Base-by-base conservation (phyloP, 1,140 invertebrate species). In the Lordiphosa stackelbergi region DNA sequence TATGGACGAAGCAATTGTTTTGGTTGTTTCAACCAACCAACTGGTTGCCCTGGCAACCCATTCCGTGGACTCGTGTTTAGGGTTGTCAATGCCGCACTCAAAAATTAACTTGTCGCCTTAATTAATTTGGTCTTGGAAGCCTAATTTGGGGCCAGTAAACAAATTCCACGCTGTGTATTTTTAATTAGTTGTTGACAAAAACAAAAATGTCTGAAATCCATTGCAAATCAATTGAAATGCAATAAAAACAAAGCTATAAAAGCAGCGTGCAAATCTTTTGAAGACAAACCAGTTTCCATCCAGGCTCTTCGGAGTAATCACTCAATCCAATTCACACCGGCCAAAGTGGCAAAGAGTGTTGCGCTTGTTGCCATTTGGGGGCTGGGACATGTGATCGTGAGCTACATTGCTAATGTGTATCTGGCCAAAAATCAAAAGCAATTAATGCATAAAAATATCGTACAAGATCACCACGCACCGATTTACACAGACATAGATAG, bases 311-410 rank as follows among this genome's bases (percentile, higher is more conserved):
- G 40, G 37, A 24, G 41, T 73, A 81, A 79, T 79, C 73, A 79
- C 75, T 79, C 74, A 79, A 79, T 79, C 79, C 45, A 79, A 57
- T 73, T 75, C 66, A 66, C 71, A 73, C 66, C 55, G 65, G 37
- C 51, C 38, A 62, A 56, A 62, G 65, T 60, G 70, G 36, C 57
- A 59, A 60, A 72, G 22, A 13, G 56, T 69, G 51, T 57, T 59
- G 47, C 42, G 51, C 42, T 69, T 36, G 56, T 52, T 47, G 11
- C 69, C 58, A 62, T 79, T 79, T 22, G 35, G 54, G n/a, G 6
- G 34, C 16, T 24, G 22, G 36, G 51, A 28, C 60, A 58, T 36
- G 51, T 66, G 74, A 79, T 79, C 74, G 75, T 81, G 74, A 79
- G 43, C 74, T 63, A 79, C 61, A 81, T 79, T 74, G 31, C 35